A percentile compares a stretch with the other conserved stretches of the same genome.
phyloP scores from a whole-genome alignment of 2,888 invertebrate genomes.

The Schrankia costaestrigalis region DNA sequence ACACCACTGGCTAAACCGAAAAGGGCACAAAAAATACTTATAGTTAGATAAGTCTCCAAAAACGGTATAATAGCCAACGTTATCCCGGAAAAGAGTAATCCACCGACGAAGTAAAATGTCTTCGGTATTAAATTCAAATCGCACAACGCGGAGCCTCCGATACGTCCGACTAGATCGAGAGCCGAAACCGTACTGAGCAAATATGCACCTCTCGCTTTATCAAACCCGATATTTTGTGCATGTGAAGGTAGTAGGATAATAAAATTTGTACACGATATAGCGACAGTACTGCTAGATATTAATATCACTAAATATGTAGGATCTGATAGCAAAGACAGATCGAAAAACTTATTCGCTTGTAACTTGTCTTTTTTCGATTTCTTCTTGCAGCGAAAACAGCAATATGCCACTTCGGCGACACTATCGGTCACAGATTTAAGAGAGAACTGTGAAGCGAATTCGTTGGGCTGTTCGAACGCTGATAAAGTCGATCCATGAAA shows the following conservation, averaged over 20 bases:
- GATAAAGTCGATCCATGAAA: conserved; percentile 92
- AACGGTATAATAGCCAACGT: conserved; percentile 86
- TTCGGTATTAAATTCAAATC: conserved; percentile 90
- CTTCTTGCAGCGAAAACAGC: conserved; percentile 65
- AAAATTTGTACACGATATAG: conserved; percentile 93
- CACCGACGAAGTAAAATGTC: conserved; percentile 90
- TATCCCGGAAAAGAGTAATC: conserved; percentile 88
- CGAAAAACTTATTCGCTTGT: conserved; percentile 84
- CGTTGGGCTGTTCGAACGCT: conserved; percentile 86
- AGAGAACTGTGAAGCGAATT: conserved; percentile 89
- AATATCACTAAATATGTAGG: conserved; percentile 90
- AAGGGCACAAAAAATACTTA: conserved; percentile 86
- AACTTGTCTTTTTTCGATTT: conserved; percentile 45
- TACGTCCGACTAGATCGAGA: conserved; percentile 89
- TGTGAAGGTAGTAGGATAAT: conserved; percentile 91
- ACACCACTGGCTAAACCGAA: conserved; percentile 91
- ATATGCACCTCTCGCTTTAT: conserved; percentile 85
- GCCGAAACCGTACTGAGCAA: conserved; percentile 90
- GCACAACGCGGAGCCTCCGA: conserved; percentile 91
- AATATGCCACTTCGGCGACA: conserved; percentile 71
- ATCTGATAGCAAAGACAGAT: conserved; percentile 85
- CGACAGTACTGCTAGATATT: conserved; percentile 91
- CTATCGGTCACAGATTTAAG: conserved; percentile 84
- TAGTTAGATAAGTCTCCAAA: conserved; percentile 79
- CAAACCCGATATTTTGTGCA: conserved; percentile 85